Evolutionary conservation across 2,797 vertebrate genomes (phyloP).

Genomic region (Rhinoraja longicauda): DNA sequence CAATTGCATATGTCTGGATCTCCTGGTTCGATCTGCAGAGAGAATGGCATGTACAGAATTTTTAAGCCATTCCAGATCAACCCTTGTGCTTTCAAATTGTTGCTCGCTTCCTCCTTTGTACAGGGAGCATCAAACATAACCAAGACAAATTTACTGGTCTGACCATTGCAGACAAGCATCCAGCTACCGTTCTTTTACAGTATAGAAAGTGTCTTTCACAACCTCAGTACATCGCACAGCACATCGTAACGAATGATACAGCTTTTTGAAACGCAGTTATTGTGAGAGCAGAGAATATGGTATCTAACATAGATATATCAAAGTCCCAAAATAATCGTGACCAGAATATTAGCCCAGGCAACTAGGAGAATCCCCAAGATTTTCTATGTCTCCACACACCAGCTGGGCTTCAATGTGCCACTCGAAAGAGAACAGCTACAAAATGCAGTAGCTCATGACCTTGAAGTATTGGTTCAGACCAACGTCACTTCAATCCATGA

Average conservation of each 20-base stretch:
- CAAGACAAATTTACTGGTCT: not conserved
- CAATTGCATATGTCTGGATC: constrained; percentile 96
- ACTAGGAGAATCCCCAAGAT: not conserved
- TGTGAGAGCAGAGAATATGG: not conserved
- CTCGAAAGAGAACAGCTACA: not conserved
- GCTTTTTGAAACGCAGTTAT: not conserved
- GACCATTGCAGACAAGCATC: not conserved
- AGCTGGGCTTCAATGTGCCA: not conserved
- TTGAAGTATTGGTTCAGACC: not conserved
- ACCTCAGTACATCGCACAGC: not conserved
- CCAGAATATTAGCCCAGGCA: not conserved
- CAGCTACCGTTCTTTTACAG: not conserved
- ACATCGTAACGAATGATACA: not conserved
- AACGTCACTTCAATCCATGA: not conserved
- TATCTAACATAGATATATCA: not conserved
- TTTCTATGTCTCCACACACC: not conserved
- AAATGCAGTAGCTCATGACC: not conserved
- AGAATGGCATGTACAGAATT: constrained; percentile 22
- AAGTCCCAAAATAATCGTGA: not conserved
- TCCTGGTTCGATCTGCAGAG: constrained; percentile 90
- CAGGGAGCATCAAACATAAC: not conserved
- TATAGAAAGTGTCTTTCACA: not conserved
- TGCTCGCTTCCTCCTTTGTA: not conserved
- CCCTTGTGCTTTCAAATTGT: not conserved
- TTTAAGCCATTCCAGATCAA: not conserved